phyloP scores from a whole-genome alignment of 2,888 invertebrate species.

The Dasypolia templi region DNA sequence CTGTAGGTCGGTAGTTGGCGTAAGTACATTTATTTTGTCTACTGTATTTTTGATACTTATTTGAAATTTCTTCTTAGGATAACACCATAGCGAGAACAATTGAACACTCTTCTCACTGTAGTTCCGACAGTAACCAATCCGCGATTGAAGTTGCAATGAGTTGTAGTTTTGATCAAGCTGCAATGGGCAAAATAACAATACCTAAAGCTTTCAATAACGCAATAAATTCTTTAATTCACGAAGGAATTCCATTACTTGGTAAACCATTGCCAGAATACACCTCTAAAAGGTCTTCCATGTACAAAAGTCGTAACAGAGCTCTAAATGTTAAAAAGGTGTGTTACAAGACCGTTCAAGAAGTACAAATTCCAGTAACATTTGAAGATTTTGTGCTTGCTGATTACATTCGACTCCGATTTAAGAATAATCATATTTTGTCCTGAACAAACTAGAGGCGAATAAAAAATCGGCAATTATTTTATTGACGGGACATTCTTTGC shows the following conservation, averaged over 20 bases:
- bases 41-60: constrained; percentile 22
- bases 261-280: constrained; percentile 5
- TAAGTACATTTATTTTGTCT: constrained; percentile 3
- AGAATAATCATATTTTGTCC: neutral
- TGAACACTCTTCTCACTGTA: constrained; percentile 8
- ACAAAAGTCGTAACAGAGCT: constrained; percentile 5
- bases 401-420: constrained; percentile 14
- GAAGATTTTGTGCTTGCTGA: constrained; percentile 17
- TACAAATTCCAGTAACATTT: constrained; percentile 23
- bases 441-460: constrained; percentile 4
- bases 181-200: constrained; percentile 15
- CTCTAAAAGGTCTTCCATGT: constrained; percentile 6
- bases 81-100: constrained; percentile 24
- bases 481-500: constrained; percentile 6
- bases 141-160: constrained; percentile 7
- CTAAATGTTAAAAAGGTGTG: constrained; percentile 11
- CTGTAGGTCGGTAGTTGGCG: constrained; percentile 13
- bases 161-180: constrained; percentile 10
- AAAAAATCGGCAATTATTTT: neutral
- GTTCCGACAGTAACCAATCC: constrained; percentile 9
- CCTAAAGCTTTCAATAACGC: constrained; percentile 13
- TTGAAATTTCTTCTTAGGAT: constrained; percentile 22
- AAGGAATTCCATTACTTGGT: constrained; percentile 2
- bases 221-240: neutral
- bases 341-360: constrained; percentile 21